phyloP scores from a whole-genome alignment of 1,140 invertebrate genomes.

The Scaptomyza graminum region DNA sequence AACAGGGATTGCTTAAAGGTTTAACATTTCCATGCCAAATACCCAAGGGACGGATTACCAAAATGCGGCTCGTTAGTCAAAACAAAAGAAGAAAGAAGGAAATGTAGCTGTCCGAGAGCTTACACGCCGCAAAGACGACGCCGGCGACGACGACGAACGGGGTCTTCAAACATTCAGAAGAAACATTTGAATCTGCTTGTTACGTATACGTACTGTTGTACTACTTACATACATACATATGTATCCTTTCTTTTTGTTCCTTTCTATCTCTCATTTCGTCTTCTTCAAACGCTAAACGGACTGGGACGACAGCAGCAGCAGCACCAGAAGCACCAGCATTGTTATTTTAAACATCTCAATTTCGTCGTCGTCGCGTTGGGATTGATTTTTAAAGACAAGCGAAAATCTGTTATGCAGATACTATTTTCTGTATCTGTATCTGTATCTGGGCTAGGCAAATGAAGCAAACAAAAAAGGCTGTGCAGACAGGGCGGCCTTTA shows the following conservation, averaged over 20 bases:
- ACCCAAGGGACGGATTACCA: conserved; percentile 76
- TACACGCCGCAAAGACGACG: conserved; percentile 53
- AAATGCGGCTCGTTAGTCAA: conserved; percentile 81
- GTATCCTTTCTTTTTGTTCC: conserved; percentile 50
- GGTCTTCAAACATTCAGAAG: conserved; percentile 64
- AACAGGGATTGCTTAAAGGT: conserved; percentile 23
- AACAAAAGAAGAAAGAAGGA: conserved; percentile 24
- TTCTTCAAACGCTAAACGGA: not conserved
- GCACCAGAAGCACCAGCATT: conserved; percentile 13
- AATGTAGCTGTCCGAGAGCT: conserved; percentile 65
- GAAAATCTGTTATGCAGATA: conserved; percentile 20
- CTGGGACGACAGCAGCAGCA: not conserved
- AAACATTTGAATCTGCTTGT: conserved; percentile 33
- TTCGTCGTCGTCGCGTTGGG: conserved; percentile 13
- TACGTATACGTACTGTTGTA: conserved; percentile 13
- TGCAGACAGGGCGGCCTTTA: conserved; percentile 9
- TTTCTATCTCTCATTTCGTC: conserved; percentile 2
- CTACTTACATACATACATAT: not conserved
- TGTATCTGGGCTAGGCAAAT: conserved; percentile 31
- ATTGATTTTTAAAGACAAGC: conserved; percentile 34
- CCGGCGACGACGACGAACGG: conserved; percentile 46
- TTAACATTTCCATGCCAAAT: conserved; percentile 61
- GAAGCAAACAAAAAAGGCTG: not conserved
- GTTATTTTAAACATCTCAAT: conserved; percentile 50
- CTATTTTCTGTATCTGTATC: conserved; percentile 42